phyloP scores from a whole-genome alignment of 2,113 vertebrate species.

The Arenaria interpres region DNA sequence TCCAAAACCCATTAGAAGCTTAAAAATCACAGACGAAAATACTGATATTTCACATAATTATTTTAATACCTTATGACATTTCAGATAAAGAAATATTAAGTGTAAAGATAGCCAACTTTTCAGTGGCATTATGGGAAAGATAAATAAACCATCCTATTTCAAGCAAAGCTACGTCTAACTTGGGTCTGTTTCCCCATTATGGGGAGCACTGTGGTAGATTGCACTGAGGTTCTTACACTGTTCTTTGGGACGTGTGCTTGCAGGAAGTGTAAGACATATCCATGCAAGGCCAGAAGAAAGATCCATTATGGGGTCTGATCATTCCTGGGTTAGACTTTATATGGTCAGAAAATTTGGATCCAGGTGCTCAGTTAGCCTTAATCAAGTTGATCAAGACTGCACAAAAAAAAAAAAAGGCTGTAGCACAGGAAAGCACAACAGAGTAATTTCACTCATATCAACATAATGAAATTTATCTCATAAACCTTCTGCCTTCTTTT shows the following conservation, averaged over 20 bases:
- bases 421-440: too few species aligned
- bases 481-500: accelerated
- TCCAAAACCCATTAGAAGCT: too few species aligned
- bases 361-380: accelerated
- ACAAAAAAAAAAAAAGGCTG: accelerated
- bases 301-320: accelerated
- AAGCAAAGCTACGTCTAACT: neutral
- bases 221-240: neutral
- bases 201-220: neutral
- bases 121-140: neutral
- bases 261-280: neutral
- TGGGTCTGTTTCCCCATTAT: accelerated
- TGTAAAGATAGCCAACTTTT: neutral
- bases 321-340: neutral
- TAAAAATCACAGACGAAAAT: neutral
- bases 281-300: accelerated
- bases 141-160: accelerated
- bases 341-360: neutral
- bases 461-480: too few species aligned
- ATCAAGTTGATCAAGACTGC: accelerated
- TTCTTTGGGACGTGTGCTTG: neutral
- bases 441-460: accelerated
- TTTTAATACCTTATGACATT: neutral
- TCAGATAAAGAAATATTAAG: neutral
- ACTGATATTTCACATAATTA: neutral